Evolutionary conservation across 2,113 vertebrate species (phyloP).

Genomic region (Willisornis vidua): DNA sequence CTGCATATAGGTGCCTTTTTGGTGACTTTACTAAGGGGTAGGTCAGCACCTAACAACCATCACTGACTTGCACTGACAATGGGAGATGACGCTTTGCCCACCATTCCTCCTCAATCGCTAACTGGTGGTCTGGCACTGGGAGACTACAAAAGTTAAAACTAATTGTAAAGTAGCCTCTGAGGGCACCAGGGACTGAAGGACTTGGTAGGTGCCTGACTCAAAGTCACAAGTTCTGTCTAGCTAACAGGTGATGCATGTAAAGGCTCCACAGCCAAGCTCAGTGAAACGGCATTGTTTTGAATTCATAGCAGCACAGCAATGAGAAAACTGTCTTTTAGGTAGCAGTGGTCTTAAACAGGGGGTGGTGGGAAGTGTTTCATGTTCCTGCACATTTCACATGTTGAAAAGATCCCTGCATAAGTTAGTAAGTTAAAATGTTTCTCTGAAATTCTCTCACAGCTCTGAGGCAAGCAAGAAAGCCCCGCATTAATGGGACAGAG

Average conservation of each 20-base stretch:
- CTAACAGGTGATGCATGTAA: background rate
- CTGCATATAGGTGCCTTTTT: background rate
- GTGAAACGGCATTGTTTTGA: background rate
- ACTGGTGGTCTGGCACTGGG: background rate
- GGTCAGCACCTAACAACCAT: background rate
- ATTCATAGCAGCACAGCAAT: background rate
- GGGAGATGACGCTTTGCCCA: background rate
- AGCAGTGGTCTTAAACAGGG: background rate
- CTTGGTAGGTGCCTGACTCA: background rate
- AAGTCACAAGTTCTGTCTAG: background rate
- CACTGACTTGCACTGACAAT: background rate
- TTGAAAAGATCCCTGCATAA: background rate
- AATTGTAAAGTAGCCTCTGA: background rate
- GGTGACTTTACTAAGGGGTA: background rate
- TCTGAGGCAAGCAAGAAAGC: background rate
- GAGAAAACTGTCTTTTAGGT: background rate
- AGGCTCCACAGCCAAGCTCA: background rate
- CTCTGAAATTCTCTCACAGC: background rate
- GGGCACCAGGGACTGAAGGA: background rate
- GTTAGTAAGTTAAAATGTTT: background rate
- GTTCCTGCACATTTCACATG: background rate
- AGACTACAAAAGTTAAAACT: background rate
- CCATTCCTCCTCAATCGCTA: background rate
- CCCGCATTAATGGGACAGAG: background rate
- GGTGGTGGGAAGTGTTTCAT: background rate